Conservation (phyloP, 2,113 vertebrate species). For the Calonectris borealis region DNA sequence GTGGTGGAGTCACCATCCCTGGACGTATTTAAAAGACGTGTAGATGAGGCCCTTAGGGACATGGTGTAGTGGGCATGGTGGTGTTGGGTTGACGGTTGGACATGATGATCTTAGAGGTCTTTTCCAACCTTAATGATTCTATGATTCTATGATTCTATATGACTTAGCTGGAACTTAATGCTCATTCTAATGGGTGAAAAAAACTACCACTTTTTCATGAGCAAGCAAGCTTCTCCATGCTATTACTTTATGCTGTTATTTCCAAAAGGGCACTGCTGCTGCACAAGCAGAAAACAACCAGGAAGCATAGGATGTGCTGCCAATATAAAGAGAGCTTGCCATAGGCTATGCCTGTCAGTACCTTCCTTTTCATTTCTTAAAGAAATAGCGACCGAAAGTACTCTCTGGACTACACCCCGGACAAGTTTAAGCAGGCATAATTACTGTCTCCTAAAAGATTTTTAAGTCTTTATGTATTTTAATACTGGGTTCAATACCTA, state of each 20-base stretch:
- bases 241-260: not conserved
- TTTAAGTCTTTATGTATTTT: not conserved
- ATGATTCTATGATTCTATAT: too few relatives aligned
- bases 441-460: not conserved
- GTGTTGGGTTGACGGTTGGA: too few relatives aligned
- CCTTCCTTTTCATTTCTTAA: not conserved
- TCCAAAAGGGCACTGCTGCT: not conserved
- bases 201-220: not conserved
- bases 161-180: not conserved
- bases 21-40: too few relatives aligned
- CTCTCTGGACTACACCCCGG: not conserved
- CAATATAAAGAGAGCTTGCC: not conserved
- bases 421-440: not conserved
- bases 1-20: too few relatives aligned
- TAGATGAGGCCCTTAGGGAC: too few relatives aligned
- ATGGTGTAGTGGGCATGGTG: too few relatives aligned
- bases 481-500: not conserved
- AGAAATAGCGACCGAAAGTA: not conserved
- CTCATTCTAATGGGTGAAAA: not conserved
- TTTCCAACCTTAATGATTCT: too few relatives aligned
- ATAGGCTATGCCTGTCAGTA: not conserved
- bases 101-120: too few relatives aligned
- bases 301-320: not conserved
- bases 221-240: not conserved
- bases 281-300: not conserved